These are phyloP conservation scores for Hestina assimilis DNA, from an alignment of 1,140 invertebrate genomes.

Conservation along the genomic window DNA sequence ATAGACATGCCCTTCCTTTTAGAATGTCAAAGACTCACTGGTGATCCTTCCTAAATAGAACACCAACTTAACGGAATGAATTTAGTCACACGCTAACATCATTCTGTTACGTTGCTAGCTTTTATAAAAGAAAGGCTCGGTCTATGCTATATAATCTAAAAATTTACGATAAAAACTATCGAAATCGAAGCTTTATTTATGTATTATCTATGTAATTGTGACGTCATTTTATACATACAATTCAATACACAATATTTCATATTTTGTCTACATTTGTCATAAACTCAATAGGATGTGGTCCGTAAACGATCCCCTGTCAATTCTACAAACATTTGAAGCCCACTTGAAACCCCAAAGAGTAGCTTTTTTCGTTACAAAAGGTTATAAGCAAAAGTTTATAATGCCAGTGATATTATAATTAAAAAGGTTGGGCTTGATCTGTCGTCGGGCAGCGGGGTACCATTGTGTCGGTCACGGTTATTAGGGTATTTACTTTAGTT, in stretches of 20 bases:
- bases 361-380: constrained; percentile 59
- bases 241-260: neutral
- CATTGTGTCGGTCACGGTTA: constrained; percentile 63
- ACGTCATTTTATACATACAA: constrained; percentile 9
- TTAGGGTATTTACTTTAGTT: constrained; percentile 73
- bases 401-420: constrained; percentile 77
- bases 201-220: neutral
- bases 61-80: too few relatives aligned
- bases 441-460: constrained; percentile 55
- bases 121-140: too few relatives aligned
- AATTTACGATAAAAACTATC: constrained; percentile 10
- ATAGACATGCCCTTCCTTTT: neutral
- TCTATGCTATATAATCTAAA: too few relatives aligned
- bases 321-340: constrained; percentile 21
- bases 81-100: too few relatives aligned
- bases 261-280: neutral
- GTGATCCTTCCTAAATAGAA: too few relatives aligned
- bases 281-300: constrained; percentile 15
- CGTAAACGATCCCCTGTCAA: constrained; percentile 25
- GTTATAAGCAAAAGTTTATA: constrained; percentile 67
- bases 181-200: constrained; percentile 1
- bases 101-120: too few relatives aligned
- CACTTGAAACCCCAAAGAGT: constrained; percentile 48
- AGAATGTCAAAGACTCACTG: too few relatives aligned
- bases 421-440: constrained; percentile 61